phyloP scores from a whole-genome alignment of 2,888 invertebrate genomes.

The Patella caerulea region DNA sequence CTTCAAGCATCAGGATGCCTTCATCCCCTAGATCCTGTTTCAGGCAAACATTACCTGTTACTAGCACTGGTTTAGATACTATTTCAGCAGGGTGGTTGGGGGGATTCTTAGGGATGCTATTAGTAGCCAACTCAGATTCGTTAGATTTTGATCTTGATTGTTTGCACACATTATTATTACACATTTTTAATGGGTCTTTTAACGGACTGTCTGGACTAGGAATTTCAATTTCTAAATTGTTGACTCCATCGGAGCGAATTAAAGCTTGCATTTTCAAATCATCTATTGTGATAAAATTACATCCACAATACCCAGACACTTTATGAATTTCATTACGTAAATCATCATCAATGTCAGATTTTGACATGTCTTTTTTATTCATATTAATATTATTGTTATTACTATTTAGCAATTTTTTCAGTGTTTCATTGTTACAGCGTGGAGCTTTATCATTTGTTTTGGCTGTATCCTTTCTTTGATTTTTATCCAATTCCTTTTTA shows the following conservation, averaged over 20 bases:
- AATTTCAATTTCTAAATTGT: conserved; percentile 58
- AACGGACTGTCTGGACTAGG: conserved; percentile 27
- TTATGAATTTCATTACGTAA: conserved; percentile 41
- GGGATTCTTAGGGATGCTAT: no score
- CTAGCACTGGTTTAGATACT: conserved; percentile 4
- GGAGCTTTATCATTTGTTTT: neutral
- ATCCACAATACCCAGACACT: conserved; percentile 47
- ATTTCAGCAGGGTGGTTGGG: neutral
- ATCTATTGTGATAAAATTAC: conserved; percentile 58
- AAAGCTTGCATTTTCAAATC: conserved; percentile 57
- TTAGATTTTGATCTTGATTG: neutral
- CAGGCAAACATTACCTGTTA: conserved; percentile 41
- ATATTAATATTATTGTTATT: neutral
- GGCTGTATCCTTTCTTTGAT: neutral
- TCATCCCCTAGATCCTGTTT: conserved; percentile 53
- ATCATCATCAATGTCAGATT: conserved; percentile 42
- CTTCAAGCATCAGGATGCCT: conserved; percentile 49
- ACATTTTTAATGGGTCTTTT: no score
- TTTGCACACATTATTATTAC: no score
- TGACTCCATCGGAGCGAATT: conserved; percentile 57
- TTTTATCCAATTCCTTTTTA: neutral
- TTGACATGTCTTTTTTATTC: neutral
- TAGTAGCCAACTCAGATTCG: neutral
- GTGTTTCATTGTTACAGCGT: neutral
- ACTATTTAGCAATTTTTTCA: neutral